Conservation (phyloP, 2,113 vertebrate genomes). For the Zosterops japonicus region DNA sequence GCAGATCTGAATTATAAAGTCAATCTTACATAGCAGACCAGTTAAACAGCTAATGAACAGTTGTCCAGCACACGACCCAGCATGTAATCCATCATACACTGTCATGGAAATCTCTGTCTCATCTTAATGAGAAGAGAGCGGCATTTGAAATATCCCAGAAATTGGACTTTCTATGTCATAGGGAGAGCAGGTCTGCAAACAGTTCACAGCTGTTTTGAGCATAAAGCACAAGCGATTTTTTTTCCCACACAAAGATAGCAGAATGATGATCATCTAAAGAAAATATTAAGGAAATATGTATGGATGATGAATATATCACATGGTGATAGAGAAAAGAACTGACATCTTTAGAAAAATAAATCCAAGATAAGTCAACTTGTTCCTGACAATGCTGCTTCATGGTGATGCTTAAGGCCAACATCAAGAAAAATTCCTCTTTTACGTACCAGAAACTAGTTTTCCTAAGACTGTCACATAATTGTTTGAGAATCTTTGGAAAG, state of each 20-base stretch:
- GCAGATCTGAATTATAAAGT: neutral
- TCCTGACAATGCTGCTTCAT: neutral
- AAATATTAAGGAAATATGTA: neutral
- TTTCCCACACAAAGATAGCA: neutral
- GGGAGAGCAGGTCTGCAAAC: neutral
- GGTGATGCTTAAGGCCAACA: neutral
- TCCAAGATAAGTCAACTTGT: neutral
- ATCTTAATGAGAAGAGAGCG: neutral
- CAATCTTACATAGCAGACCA: neutral
- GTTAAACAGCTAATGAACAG: neutral
- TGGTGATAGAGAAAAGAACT: neutral
- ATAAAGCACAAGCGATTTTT: neutral
- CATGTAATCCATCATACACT: neutral
- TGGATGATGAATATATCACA: neutral
- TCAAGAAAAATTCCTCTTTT: conserved; percentile 5
- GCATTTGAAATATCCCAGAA: neutral
- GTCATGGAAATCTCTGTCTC: neutral
- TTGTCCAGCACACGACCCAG: neutral
- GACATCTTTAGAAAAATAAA: conserved; percentile 30
- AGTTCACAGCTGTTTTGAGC: neutral
- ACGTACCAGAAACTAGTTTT: neutral
- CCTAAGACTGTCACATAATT: neutral
- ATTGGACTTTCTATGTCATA: neutral
- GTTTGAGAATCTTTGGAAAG: neutral
- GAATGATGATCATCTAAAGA: neutral